Evolutionary conservation across 2,113 vertebrate species (phyloP), one percentile per base, ranked within the genome.

Genomic region (Prinia subflava): DNA sequence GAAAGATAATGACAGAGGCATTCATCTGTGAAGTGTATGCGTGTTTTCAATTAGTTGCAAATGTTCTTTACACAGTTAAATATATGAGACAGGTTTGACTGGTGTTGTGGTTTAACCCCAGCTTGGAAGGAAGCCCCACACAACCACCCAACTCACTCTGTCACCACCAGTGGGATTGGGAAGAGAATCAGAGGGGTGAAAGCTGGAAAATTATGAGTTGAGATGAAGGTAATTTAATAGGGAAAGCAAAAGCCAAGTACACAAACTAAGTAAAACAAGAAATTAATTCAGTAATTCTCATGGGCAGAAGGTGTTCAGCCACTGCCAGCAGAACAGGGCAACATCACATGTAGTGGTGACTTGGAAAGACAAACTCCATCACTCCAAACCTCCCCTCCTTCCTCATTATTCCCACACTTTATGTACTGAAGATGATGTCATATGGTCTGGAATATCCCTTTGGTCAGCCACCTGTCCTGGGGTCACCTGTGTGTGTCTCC

Each of bases 1-100:
- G 77, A 95, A 92, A 95, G 77, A 57, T 84, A 94, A 92, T 87
- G 64, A 68, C 53, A 44, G 70, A 89, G 28, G 41, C 53, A 91
- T 89, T 95, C 42, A 92, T 75, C 89, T 91, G 74, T 82, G 77
- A 92, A 91, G 35, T 39, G 12, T 68, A 62, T 94, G n/a, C 1
- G 0, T 64, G 64, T 90, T 96, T 95, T 91, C 77, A 89, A 64
- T 91, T 96, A 95, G 46, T 47, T 57, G 33, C 21, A 90, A 83
- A 85, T 91, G 46, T 85, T 82, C 64, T 82, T 97, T 84, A 91
- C 42, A 57, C 30, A 62, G 23, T 53, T 87, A 41, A 87, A 33
- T 87, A 35, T 42, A 74, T 35, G 21, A 85, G 46, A 62, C 30
- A 73, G 21, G 39, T 74, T 80, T 73, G n/a, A 39, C 14, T 85